Percentiles rank a stretch among this genome's conserved stretches.
phyloP scores from a whole-genome alignment of 2,888 invertebrate species.

The Spodoptera exigua region DNA sequence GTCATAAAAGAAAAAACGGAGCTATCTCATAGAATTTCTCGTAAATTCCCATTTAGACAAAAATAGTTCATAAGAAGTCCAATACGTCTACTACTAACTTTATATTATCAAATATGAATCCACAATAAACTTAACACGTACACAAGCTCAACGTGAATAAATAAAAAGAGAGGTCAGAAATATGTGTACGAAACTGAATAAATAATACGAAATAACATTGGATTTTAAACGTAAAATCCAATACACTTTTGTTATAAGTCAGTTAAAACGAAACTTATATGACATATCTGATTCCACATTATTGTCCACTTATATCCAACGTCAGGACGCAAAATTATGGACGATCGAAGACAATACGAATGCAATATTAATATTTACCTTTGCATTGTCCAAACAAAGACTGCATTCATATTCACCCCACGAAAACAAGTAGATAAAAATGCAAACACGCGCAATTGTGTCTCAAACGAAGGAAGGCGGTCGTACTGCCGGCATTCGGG shows the following conservation, averaged over 20 bases:
- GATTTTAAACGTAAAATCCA: conserved; percentile 38
- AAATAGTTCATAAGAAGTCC: conserved; percentile 1
- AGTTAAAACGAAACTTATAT: conserved; percentile 35
- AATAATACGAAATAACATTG: conserved; percentile 49
- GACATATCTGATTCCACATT: conserved; percentile 37
- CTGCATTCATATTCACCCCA: conserved; percentile 86
- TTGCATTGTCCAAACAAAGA: conserved; percentile 80
- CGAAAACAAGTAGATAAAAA: conserved; percentile 88
- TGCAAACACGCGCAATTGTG: conserved; percentile 87
- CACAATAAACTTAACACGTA: conserved; percentile 51
- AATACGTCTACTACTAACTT: conserved; percentile 20
- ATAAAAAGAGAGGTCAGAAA: conserved; percentile 47
- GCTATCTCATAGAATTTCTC: not conserved
- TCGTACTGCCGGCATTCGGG: conserved; percentile 63
- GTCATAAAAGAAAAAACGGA: conserved; percentile 6
- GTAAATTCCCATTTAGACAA: conserved; percentile 9
- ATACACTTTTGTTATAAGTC: conserved; percentile 43
- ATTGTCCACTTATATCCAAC: conserved; percentile 48
- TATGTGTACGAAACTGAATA: conserved; percentile 49
- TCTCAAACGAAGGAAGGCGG: conserved; percentile 81
- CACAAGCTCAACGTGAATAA: conserved; percentile 48
- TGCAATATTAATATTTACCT: conserved; percentile 83
- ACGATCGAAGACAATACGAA: conserved; percentile 71
- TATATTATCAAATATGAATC: conserved; percentile 35
- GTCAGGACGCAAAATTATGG: conserved; percentile 67